Evolutionary conservation across 2,888 invertebrate species (phyloP).

Genomic region (Epinotia demarniana): DNA sequence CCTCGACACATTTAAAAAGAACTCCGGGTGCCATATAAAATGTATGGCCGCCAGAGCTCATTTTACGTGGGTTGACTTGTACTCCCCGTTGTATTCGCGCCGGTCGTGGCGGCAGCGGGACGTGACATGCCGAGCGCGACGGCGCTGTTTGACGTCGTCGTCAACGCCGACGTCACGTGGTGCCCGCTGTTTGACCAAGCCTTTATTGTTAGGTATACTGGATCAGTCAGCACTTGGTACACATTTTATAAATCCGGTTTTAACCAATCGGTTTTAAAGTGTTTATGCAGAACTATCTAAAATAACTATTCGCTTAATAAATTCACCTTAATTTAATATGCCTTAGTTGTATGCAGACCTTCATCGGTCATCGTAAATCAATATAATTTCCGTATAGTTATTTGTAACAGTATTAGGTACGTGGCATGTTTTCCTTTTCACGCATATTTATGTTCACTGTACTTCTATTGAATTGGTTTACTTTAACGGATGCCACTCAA

Average conservation of each 20-base stretch:
- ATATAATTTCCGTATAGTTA: slow-evolving; percentile 1
- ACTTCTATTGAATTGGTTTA: background rate
- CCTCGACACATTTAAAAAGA: too few relatives aligned
- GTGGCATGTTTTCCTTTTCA: background rate
- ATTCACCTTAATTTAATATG: background rate
- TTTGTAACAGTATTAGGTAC: background rate
- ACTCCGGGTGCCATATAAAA: too few relatives aligned
- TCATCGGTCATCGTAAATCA: slow-evolving; percentile 4
- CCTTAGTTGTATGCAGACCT: background rate
- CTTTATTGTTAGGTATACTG: too few relatives aligned
- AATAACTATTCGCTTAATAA: background rate
- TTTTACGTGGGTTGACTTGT: too few relatives aligned
- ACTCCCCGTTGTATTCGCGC: too few relatives aligned
- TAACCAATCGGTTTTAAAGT: slow-evolving; percentile 4
- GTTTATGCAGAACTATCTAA: background rate
- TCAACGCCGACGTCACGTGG: too few relatives aligned
- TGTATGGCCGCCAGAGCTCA: too few relatives aligned
- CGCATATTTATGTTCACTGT: background rate
- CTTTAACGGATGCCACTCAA: background rate
- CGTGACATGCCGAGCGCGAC: too few relatives aligned
- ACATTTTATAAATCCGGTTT: background rate
- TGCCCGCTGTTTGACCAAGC: too few relatives aligned
- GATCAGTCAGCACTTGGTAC: background rate
- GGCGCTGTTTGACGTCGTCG: too few relatives aligned
- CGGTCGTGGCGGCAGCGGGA: too few relatives aligned